Base-by-base conservation (phyloP, 1,140 invertebrate species). In the Apis laboriosa region DNA sequence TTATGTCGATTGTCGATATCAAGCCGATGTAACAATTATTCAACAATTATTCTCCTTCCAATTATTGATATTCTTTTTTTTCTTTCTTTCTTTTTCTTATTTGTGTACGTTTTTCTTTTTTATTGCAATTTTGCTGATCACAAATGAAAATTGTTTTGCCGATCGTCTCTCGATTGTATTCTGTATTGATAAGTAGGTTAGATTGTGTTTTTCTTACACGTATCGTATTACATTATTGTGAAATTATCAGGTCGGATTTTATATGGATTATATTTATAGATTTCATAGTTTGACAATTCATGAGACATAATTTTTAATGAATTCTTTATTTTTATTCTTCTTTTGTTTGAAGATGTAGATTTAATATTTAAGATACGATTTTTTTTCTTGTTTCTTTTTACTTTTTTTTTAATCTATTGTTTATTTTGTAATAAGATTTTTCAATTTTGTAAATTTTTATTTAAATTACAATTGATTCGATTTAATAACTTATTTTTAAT, bases 11-110 rank as follows among this genome's bases (percentile, higher is more conserved):
- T 34, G 53, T 58, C 63, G 15, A 55, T 28, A 67, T 86, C 53
- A 80, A 83, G 63, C 60, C 58, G 34, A 61, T 49, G 11, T 77
- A n/a, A n/a, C n/a, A n/a, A n/a, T n/a, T n/a, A 78, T 79, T 67
- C 83, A 34, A 67, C 49, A 28, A 43, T 55, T 21, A 55, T 21
- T 28, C 70, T 13, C 55, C 19, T 34, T 55, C 64, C 72, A 13
- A 21, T 56, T 34, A 11, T n/a, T 75, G 9, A 53, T 13, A 53
- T 21, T n/a, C 17, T 15, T 56, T 56, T 56, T 19, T 21, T n/a
- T 21, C 24, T 66, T 7, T 15, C 9, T 56, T 34, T 34, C 28
- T 17, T 21, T 73, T n/a, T 1, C 3, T 61, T 3, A 9, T 13
- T 13, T 67, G 19, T n/a, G 19, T 11, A 34, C 43, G 28, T 2